phyloP scores from a whole-genome alignment of 2,113 vertebrate species.

The Salvator merianae region DNA sequence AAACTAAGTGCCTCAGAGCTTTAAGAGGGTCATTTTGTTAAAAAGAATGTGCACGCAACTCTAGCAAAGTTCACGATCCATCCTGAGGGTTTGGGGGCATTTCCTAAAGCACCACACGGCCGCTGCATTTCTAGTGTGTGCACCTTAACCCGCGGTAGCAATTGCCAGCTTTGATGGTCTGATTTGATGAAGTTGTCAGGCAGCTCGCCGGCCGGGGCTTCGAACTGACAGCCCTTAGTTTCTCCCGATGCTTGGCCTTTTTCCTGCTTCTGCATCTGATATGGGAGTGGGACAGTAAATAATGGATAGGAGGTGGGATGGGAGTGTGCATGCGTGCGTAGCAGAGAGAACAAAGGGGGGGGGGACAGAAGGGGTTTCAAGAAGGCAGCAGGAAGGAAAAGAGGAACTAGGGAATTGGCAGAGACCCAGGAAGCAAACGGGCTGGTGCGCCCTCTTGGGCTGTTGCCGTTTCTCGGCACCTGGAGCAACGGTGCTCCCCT shows the following conservation, averaged over 20 bases:
- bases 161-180: constrained; percentile 24
- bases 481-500: neutral
- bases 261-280: neutral
- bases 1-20: neutral
- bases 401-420: neutral
- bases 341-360: neutral
- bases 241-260: constrained; percentile 5
- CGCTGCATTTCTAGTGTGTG: neutral
- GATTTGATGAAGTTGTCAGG: constrained; percentile 40
- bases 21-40: neutral
- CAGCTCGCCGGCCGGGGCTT: neutral
- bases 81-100: no score
- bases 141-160: neutral
- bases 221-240: neutral
- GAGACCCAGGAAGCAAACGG: neutral
- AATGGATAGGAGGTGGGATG: neutral
- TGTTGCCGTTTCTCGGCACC: no score
- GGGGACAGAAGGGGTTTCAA: no score
- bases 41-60: neutral
- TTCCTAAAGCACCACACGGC: neutral
- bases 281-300: neutral
- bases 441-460: neutral
- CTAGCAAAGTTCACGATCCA: neutral
- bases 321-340: neutral
- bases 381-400: neutral